Percentiles rank a stretch among this genome's conserved stretches.
Conservation (phyloP, 2,888 invertebrate genomes). For the Xanthorhoe spadicearia region DNA sequence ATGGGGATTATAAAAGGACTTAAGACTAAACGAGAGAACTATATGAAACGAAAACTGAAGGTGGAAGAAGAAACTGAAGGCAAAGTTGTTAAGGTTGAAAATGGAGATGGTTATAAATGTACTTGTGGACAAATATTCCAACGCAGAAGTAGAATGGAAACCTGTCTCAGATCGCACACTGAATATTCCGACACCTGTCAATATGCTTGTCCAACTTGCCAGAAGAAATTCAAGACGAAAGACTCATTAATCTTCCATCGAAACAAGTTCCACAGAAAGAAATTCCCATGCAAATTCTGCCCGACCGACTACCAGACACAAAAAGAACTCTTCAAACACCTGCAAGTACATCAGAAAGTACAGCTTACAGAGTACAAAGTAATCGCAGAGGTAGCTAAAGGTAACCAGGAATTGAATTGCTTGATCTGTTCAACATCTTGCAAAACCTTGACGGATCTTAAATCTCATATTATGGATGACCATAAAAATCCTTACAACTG, state of each 20-base stretch:
- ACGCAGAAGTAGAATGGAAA: conserved; percentile 72
- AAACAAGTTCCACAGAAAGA: conserved; percentile 70
- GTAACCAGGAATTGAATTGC: conserved; percentile 72
- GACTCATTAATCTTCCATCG: conserved; percentile 66
- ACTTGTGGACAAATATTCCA: conserved; percentile 71
- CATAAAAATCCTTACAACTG: conserved; percentile 74
- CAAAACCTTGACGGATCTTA: conserved; percentile 67
- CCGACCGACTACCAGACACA: conserved; percentile 76
- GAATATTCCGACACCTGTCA: conserved; percentile 53
- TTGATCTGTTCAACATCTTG: conserved; percentile 72
- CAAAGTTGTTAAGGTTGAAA: conserved; percentile 33
- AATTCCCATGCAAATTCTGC: conserved; percentile 78
- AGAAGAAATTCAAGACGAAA: conserved; percentile 68
- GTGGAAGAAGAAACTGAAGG: conserved; percentile 28
- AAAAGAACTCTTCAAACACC: conserved; percentile 75
- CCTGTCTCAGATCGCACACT: conserved; percentile 72
- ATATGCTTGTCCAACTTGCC: conserved; percentile 66
- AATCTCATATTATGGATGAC: conserved; percentile 74
- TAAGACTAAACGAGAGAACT: conserved; percentile 42
- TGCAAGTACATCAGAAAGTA: conserved; percentile 75
- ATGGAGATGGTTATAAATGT: conserved; percentile 71
- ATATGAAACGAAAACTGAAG: conserved; percentile 23
- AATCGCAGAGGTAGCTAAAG: conserved; percentile 72
- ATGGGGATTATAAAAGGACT: conserved; percentile 61
- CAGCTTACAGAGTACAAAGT: conserved; percentile 79